Percentiles rank a stretch among this genome's conserved stretches.
Evolutionary conservation across 2,797 vertebrate species (phyloP).

Genomic region (Sebastes baramenuke): DNA sequence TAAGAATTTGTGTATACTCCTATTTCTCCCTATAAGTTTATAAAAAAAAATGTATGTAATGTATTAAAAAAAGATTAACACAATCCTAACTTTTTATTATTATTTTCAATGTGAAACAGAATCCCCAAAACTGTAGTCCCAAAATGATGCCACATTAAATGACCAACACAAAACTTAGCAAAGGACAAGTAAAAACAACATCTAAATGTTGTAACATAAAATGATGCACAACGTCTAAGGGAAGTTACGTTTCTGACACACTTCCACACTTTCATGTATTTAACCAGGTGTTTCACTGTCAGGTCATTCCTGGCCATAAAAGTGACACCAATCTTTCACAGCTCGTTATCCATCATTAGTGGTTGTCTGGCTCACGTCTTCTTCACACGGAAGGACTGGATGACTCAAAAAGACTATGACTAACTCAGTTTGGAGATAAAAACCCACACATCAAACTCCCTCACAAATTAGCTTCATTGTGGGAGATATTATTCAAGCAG

Average conservation of each 20-base stretch:
- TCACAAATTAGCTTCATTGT: not conserved
- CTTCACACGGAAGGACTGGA: not conserved
- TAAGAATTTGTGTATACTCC: not conserved
- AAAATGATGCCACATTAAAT: not conserved
- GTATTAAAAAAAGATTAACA: not conserved
- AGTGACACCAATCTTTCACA: not conserved
- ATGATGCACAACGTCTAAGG: not conserved
- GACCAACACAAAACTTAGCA: not conserved
- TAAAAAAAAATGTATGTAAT: not conserved
- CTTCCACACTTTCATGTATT: conserved; percentile 2
- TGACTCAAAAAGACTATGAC: conserved; percentile 40
- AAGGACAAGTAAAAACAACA: not conserved
- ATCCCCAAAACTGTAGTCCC: not conserved
- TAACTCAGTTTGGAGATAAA: not conserved
- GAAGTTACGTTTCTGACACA: not conserved
- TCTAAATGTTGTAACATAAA: not conserved
- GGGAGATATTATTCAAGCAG: not conserved
- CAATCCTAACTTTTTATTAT: not conserved
- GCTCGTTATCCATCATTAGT: conserved; percentile 33
- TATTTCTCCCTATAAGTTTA: not conserved
- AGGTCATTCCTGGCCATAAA: not conserved
- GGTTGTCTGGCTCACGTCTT: conserved; percentile 14
- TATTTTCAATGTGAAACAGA: not conserved
- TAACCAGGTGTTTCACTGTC: conserved; percentile 25
- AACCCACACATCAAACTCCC: not conserved